These are phyloP conservation scores for Ichneumon xanthorius DNA, from an alignment of 2,888 invertebrate genomes.

Conservation along the genomic window DNA sequence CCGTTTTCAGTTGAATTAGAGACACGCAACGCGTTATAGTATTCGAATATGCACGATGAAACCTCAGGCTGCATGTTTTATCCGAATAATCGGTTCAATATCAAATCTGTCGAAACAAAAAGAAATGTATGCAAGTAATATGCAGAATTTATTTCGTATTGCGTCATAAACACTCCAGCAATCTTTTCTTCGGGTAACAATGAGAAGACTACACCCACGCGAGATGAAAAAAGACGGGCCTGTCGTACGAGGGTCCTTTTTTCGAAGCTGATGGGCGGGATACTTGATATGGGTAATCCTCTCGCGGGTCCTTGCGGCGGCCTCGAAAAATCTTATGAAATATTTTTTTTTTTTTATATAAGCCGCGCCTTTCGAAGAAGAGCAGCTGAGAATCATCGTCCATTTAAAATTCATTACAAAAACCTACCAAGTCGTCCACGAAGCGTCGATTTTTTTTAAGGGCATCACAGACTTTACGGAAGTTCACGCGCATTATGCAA, in stretches of 20 bases:
- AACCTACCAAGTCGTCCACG: not conserved
- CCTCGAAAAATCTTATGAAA: slow-evolving; percentile 53
- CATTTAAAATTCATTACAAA: slow-evolving; percentile 42
- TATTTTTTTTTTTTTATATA: not conserved
- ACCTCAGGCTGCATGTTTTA: not conserved
- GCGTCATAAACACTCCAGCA: not conserved
- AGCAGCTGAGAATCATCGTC: slow-evolving; percentile 48
- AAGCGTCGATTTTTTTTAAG: slow-evolving; percentile 3
- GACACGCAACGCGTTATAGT: slow-evolving; percentile 17
- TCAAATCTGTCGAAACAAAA: not conserved
- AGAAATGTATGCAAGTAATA: not conserved
- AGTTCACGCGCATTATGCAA: slow-evolving; percentile 53
- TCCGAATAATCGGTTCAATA: not conserved
- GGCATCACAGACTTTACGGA: slow-evolving; percentile 41
- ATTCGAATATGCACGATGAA: not conserved
- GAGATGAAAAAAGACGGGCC: slow-evolving; percentile 35
- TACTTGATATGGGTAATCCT: slow-evolving; percentile 65
- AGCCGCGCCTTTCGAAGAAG: slow-evolving; percentile 30
- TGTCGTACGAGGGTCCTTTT: slow-evolving; percentile 42
- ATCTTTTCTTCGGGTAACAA: slow-evolving; percentile 27
- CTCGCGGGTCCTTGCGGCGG: slow-evolving; percentile 40
- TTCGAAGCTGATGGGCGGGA: slow-evolving; percentile 42
- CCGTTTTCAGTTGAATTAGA: slow-evolving; percentile 22
- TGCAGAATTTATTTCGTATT: slow-evolving; percentile 18
- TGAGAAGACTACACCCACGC: slow-evolving; percentile 17